Conservation (phyloP, 2,888 invertebrate genomes). For the Oligia latruncula region DNA sequence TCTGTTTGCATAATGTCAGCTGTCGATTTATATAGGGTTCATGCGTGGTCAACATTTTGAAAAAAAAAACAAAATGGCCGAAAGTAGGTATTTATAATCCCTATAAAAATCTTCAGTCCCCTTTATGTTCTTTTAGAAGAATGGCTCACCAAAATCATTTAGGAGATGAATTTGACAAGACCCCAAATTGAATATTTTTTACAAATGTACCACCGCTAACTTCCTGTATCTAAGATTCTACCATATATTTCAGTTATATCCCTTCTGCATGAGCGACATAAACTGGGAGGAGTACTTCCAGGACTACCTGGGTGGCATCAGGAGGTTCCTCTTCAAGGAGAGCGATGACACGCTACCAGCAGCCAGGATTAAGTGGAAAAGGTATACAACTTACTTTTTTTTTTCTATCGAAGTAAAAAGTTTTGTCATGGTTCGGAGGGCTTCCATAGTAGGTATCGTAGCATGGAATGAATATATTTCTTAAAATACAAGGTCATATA, state of each 20-base stretch:
- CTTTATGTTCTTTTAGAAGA: too few species aligned
- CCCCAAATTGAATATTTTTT: too few species aligned
- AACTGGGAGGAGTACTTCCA: conserved; percentile 93
- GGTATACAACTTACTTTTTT: conserved; percentile 79
- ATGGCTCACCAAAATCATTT: too few species aligned
- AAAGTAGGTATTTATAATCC: too few species aligned
- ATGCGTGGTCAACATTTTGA: too few species aligned
- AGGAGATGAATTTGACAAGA: too few species aligned
- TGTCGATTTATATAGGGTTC: too few species aligned
- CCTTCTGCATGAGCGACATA: conserved; percentile 93
- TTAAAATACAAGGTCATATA: background rate
- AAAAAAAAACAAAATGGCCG: too few species aligned
- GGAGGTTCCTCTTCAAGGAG: conserved; percentile 94
- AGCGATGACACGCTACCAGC: conserved; percentile 91
- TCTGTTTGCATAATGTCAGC: too few species aligned
- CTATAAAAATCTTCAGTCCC: too few species aligned
- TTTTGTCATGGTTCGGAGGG: background rate
- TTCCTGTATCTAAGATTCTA: background rate
- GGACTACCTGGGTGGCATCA: conserved; percentile 93
- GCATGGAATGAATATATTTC: background rate
- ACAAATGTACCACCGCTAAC: background rate
- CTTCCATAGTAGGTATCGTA: background rate
- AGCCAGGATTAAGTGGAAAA: conserved; percentile 90
- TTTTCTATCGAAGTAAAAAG: background rate
- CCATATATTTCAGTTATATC: conserved; percentile 88